Evolutionary conservation across 1,140 invertebrate species (phyloP).

Genomic region (Brachionus manjavacas): DNA sequence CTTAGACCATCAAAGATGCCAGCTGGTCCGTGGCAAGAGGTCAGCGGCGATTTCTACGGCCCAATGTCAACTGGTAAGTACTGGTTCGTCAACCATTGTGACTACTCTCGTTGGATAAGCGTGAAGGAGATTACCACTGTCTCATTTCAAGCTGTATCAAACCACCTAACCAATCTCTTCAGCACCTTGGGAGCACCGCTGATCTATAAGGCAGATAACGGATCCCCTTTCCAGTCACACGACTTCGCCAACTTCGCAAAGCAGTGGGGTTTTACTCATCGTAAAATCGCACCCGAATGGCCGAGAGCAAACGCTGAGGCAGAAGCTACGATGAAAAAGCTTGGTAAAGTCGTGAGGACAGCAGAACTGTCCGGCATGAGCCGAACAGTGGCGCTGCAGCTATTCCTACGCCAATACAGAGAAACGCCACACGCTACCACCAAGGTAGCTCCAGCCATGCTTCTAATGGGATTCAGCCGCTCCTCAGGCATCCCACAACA

Average conservation of each 20-base stretch:
- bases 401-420: background rate
- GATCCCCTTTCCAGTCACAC: conserved; percentile 26
- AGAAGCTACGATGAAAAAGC: conserved; percentile 39
- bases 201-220: conserved; percentile 44
- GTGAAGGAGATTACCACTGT: background rate
- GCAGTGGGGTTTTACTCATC: conserved; percentile 43
- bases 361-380: background rate
- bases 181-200: conserved; percentile 43
- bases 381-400: background rate
- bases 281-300: conserved; percentile 40
- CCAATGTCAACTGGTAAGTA: background rate
- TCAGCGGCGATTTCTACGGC: background rate
- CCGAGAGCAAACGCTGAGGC: conserved; percentile 43
- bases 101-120: background rate
- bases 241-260: conserved; percentile 42
- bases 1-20: background rate
- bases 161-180: conserved; percentile 43
- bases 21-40: background rate
- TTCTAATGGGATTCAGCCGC: background rate
- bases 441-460: background rate
- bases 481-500: background rate
- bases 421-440: background rate
- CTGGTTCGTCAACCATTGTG: background rate
- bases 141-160: background rate
- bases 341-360: no score